Percentiles rank a stretch among this genome's conserved stretches.
These are phyloP conservation scores for Muscina levida DNA, from an alignment of 2,888 invertebrate species.

Conservation along the genomic window DNA sequence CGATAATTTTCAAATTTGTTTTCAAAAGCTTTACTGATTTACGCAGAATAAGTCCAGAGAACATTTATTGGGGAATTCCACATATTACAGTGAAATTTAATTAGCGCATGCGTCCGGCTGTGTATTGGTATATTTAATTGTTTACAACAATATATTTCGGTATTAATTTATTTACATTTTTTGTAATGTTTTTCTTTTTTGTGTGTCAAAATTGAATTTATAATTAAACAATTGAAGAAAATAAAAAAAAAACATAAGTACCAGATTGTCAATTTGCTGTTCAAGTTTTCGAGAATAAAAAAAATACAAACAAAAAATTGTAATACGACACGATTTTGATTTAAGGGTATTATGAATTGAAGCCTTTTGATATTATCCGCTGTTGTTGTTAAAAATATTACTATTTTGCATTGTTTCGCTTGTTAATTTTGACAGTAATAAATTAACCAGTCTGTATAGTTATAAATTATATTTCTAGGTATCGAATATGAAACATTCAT, in stretches of 20 bases:
- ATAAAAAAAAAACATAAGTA: too few species aligned
- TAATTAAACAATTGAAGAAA: not conserved
- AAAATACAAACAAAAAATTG: slow-evolving; percentile 24
- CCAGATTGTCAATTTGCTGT: too few species aligned
- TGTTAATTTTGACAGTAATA: too few species aligned
- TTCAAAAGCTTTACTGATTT: slow-evolving; percentile 3
- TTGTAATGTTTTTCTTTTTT: slow-evolving; percentile 35
- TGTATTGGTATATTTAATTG: slow-evolving; percentile 28
- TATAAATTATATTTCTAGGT: too few species aligned
- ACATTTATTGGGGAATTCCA: slow-evolving; percentile 53
- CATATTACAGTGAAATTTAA: slow-evolving; percentile 45
- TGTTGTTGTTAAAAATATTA: too few species aligned
- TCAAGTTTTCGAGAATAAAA: too few species aligned
- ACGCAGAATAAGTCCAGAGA: slow-evolving; percentile 38
- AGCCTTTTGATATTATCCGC: too few species aligned
- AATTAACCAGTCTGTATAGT: too few species aligned
- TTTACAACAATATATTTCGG: slow-evolving; percentile 24
- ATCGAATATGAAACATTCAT: too few species aligned
- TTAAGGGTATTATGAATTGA: not conserved
- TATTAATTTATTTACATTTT: slow-evolving; percentile 26
- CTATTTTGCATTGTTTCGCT: too few species aligned
- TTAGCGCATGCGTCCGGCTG: not conserved
- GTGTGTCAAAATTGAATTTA: not conserved
- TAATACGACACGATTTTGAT: slow-evolving; percentile 23
- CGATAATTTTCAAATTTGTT: slow-evolving; percentile 15